Conservation (phyloP, 2,113 vertebrate genomes). For the Machaerirhynchus nigripectus region DNA sequence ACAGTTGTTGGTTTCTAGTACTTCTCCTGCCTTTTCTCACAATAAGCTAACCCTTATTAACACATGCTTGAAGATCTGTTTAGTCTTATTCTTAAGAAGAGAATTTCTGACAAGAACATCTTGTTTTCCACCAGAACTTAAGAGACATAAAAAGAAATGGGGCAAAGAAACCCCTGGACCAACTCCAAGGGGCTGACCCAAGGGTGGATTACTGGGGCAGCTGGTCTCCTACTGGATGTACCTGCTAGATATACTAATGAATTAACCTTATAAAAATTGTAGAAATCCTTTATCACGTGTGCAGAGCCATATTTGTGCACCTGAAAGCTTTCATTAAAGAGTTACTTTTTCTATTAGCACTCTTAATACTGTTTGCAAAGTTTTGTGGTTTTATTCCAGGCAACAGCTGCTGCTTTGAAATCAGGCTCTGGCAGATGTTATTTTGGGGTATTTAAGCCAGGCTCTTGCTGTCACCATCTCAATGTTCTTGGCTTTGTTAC, state of each 20-base stretch:
- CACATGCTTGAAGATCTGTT: neutral
- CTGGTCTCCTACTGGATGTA: neutral
- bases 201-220: neutral
- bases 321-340: neutral
- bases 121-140: neutral
- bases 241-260: neutral
- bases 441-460: slow-evolving; percentile 1
- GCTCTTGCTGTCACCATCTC: slow-evolving; percentile 11
- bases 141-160: neutral
- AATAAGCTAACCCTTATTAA: neutral
- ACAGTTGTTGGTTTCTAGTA: neutral
- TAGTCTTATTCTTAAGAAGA: neutral
- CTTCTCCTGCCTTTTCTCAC: neutral
- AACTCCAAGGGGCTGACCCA: neutral
- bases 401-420: slow-evolving; percentile 8
- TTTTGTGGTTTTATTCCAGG: neutral
- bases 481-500: slow-evolving; percentile 38
- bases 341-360: neutral
- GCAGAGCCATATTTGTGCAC: neutral
- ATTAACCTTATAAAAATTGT: neutral
- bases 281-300: neutral
- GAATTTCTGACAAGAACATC: neutral
- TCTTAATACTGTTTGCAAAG: neutral
- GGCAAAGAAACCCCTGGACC: neutral
- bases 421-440: neutral